Base-by-base conservation (phyloP, 92 coral and sea anemone species). In the Pocillopora meandrina region DNA sequence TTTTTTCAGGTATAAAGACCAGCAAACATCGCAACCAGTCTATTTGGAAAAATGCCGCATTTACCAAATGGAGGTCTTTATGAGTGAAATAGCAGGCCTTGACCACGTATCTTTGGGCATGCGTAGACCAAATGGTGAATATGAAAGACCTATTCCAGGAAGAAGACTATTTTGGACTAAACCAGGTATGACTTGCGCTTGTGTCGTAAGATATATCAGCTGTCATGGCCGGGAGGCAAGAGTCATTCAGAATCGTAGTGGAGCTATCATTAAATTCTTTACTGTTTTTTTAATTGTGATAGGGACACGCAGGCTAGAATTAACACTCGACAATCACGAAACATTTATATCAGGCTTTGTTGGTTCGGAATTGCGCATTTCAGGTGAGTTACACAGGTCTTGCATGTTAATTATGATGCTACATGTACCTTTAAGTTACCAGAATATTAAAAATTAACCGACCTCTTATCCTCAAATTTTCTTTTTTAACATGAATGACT, bases 61-160 rank as follows among this genome's bases (percentile, higher is more conserved):
- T 26, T 88, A 93, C 77, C 76, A 65, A 57, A 63, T 92, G 68
- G 90, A 86, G 23, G 72, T 87, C 16, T 67, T 90, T 3, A 84
- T 88, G 86, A 93, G 86, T 61, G 90, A 88, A 80, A 86, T 80
- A 16, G 4, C 12, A 7, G 72, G 76, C 31, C 14, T 20, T 6
- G 97, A 92, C 68, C 92, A 83, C 71, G 85, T 86, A 23, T 93
- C 97, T 18, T 86, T 89, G 10, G 97, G 93, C 35, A 93, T 92
- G 90, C 78, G 87, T 57, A 74, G 68, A 10, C 95, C 97, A 16
- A 84, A 83, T 75, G 95, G 95, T 15, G 74, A 83, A 34, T 76
- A 63, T 80, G 97, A 93, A 74, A 72, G 91, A 19, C 97, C 97
- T 16, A 81, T 93, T 18, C 83, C 78, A 31, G 75, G 59, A 6